Evolutionary conservation across 2,113 vertebrate genomes (phyloP).

Genomic region (Isurus oxyrinchus): DNA sequence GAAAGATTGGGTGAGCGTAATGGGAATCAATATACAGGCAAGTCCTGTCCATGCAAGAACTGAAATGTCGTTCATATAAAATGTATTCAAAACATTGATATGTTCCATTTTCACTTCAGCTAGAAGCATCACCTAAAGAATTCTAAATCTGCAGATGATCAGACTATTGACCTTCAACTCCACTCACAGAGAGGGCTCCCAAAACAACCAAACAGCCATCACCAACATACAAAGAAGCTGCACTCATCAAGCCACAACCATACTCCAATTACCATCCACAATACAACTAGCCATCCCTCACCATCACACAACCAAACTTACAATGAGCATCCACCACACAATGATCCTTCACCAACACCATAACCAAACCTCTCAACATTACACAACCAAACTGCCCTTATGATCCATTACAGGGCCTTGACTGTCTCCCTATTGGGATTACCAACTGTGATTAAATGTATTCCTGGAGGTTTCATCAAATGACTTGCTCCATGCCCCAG

Average conservation of each 20-base stretch:
- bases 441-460: no score
- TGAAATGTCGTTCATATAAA: not conserved
- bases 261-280: not conserved
- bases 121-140: not conserved
- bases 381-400: not conserved
- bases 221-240: not conserved
- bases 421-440: no score
- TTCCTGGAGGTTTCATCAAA: no score
- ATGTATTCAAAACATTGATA: not conserved
- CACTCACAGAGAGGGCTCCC: not conserved
- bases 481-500: no score
- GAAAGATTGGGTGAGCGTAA: not conserved
- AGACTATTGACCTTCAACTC: not conserved
- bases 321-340: not conserved
- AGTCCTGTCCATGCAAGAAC: not conserved
- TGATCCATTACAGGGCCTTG: no score
- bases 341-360: not conserved
- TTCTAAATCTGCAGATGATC: not conserved
- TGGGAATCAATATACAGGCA: not conserved
- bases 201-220: not conserved
- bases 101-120: not conserved
- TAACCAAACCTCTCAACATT: not conserved
- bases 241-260: not conserved
- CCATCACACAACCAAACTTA: not conserved
- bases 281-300: not conserved